Base-by-base conservation (phyloP, 2,797 vertebrate genomes). In the Falco concolor region DNA sequence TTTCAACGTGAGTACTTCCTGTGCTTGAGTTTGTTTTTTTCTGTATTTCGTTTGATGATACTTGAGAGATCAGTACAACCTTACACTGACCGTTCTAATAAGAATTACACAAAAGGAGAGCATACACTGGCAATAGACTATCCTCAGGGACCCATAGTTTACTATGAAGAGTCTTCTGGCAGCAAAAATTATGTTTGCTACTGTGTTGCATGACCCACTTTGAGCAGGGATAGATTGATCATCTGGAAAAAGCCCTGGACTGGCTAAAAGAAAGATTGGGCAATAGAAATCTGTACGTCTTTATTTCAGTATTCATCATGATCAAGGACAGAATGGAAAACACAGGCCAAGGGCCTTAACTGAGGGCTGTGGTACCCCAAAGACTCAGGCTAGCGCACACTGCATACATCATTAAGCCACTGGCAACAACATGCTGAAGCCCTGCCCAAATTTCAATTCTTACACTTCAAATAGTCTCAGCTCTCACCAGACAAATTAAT, bases 401-500 rank as follows among this genome's bases (percentile, higher is more conserved):
- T 79, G 68, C 85, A 89, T 45, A 74, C 61, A 68, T 90, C 87
- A 84, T 94, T 95, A 90, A 95, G 54, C 88, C 68, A 67, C 77
- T 96, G 95, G 91, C 95, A 95, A 72, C 50, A 88, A 13, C 59
- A 63, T 24, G 12, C 45, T 73, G 73, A 89, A 93, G 75, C 57
- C 81, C 83, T 97, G 95, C 96, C 96, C 95, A 95, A 80, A 96
- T 95, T 95, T 93, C 80, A 92, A 83, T 94, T 97, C 91, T 94
- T 95, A 94, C 77, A 96, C 95, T 97, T 97, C 92, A 95, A 47
- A 95, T 85, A 81, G 70, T 94, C 92, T 97, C 95, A 92, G 94
- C 95, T 95, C 95, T 95, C 87, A 95, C 93, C 79, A 96, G 95
- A 96, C 80, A 92, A 97, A 96, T 98, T 78, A 95, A 97, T 97